Evolutionary conservation across 2,797 vertebrate species (phyloP), one percentile per base, ranked within the genome.

Genomic region (Eptatretus atami): DNA sequence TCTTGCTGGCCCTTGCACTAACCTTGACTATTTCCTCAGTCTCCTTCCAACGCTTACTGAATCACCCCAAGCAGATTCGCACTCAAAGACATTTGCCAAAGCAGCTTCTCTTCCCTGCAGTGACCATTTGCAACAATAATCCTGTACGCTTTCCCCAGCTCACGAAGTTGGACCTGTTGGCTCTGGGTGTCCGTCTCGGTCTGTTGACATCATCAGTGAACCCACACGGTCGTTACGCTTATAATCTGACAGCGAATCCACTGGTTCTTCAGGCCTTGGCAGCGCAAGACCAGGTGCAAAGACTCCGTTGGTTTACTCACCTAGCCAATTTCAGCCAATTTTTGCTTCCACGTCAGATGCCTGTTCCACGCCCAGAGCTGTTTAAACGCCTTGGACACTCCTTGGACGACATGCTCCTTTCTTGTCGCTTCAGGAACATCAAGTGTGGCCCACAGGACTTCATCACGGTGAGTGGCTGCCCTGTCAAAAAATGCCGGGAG

Each of bases 41-140:
- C 74, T 82, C 86, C 53, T 71, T 96, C 6, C 81, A 93, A 53
- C 78, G 92, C 75, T 88, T 84, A 85, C 79, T 96, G 63, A 78
- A 85, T 63, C 92, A 90, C 74, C 90, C 90, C 52, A 92, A 86
- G 11, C 80, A 90, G 74, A 93, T 86, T 11, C 76, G 82, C 31
- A 75, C 94, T 70, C 85, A 90, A 73, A 79, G 81, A 2, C 81
- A 87, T 75, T 95, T 86, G 86, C 86, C 85, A 73, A 83, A 81
- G 69, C 83, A 88, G 75, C 75, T 95, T 69, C 71, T 80, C 66
- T 96, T 95, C 74, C 88, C 88, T 31, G 76, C 86, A 2, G 78
- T 95, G 74, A 96, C 90, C n/a, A 78, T 96, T 72, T 96, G 90
- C 75, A 96, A 96, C 81, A 95, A 95, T 77, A 95, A 95, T 75